Percentiles rank a stretch among this genome's conserved stretches.
Evolutionary conservation across 2,888 invertebrate genomes (phyloP).

Genomic region (Heliconius sara): DNA sequence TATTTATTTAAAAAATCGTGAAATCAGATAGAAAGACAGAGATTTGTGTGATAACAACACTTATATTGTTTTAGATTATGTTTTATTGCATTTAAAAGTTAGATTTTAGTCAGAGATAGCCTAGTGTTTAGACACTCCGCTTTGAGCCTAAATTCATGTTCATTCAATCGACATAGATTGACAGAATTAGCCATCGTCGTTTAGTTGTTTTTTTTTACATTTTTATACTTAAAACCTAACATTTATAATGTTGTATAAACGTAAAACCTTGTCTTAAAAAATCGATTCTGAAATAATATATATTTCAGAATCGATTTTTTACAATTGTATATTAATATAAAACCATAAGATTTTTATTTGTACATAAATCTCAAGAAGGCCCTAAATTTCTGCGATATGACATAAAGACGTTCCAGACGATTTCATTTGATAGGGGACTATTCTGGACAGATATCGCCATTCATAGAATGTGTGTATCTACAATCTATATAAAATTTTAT

Average conservation of each 20-base stretch:
- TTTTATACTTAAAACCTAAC: too few relatives aligned
- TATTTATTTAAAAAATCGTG: too few relatives aligned
- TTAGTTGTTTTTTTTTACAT: too few relatives aligned
- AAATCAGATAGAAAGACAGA: too few relatives aligned
- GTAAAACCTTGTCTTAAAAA: too few relatives aligned
- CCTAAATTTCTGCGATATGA: slow-evolving; percentile 23
- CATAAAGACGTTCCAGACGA: slow-evolving; percentile 28
- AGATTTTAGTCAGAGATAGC: background rate
- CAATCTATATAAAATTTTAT: slow-evolving; percentile 4
- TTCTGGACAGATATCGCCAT: slow-evolving; percentile 18
- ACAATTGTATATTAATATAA: background rate
- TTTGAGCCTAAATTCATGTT: background rate
- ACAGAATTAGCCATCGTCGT: too few relatives aligned
- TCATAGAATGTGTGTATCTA: slow-evolving; percentile 10
- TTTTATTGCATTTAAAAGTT: too few relatives aligned
- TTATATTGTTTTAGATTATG: too few relatives aligned
- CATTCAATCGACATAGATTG: too few relatives aligned
- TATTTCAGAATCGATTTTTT: too few relatives aligned
- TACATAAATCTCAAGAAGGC: slow-evolving; percentile 14
- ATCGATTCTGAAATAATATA: background rate
- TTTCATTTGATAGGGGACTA: slow-evolving; percentile 19
- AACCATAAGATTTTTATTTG: slow-evolving; percentile 18
- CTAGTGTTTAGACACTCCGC: background rate
- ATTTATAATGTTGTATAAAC: too few relatives aligned
- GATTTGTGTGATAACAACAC: too few relatives aligned